Base-by-base conservation (phyloP, 2,888 invertebrate species). In the Microplitis deprimator region DNA sequence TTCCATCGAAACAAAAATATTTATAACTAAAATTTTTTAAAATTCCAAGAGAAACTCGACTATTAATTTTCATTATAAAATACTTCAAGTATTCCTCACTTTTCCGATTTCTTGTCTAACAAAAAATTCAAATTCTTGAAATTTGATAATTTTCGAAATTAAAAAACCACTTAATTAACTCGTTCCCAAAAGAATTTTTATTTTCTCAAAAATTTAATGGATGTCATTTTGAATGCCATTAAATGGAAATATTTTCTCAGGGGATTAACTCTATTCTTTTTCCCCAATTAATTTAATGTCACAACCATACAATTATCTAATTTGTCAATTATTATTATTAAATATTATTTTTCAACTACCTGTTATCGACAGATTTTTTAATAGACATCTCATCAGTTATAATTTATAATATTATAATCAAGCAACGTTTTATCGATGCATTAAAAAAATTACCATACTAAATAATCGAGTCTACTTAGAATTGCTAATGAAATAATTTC, bases 381-480 rank as follows among this genome's bases (percentile, higher is more conserved):
- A n/a, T 17, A 50, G 7, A 41, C 17, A 61, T 20, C 75, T 71
- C 74, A 68, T 41, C 50, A 17, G 60, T 39, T 75, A 68, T 76
- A 50, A 50, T 50, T 50, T 50, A 50, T 50, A 50, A 50, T 73
- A 29, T 70, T 78, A 62, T 16, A 64, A 73, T 77, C 62, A 71
- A 75, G 75, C 59, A 71, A 62, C 71, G 78, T 82, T 41, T 10
- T 82, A 82, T 82, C 81, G 81, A 82, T 82, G 82, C 80, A 79
- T 81, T 80, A 78, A 80, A 81, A 29, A 82, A 82, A 82, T 82
- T 82, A 80, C 68, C 81, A 82, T 82, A 79, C 75, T 80, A 79
- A 80, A 29, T 29, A 76, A 76, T 50, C 50, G 50, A 50, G 50
- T 50, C 50, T 50, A 50, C 5, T 50, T 13, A 50, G 73, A 77